These are phyloP conservation scores for Delphinapterus leucas DNA, from an alignment of 2,113 vertebrate genomes.

Conservation along the genomic window DNA sequence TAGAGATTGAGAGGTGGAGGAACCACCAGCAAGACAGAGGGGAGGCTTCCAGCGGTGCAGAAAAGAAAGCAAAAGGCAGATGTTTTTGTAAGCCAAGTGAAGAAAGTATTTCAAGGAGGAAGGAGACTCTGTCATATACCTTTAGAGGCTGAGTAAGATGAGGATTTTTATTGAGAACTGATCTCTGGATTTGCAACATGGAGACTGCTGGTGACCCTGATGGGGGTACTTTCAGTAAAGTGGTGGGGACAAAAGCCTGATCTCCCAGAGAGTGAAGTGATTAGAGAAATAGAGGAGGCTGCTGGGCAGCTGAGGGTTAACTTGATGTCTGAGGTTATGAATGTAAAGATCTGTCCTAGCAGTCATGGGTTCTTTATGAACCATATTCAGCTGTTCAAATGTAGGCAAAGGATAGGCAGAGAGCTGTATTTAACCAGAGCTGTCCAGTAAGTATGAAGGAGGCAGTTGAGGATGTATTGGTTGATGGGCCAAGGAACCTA, in stretches of 20 bases:
- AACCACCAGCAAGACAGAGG: background rate
- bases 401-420: background rate
- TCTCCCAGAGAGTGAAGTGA: background rate
- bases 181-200: background rate
- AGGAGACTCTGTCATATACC: background rate
- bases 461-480: background rate
- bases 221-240: background rate
- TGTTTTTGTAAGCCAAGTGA: background rate
- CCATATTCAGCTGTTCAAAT: background rate
- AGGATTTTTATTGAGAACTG: background rate
- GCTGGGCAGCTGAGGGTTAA: background rate
- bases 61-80: background rate
- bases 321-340: background rate
- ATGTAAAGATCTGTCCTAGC: background rate
- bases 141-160: background rate
- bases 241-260: background rate
- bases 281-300: background rate
- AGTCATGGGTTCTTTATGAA: background rate
- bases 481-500: background rate
- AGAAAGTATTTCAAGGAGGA: background rate
- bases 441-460: too few relatives aligned
- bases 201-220: background rate
- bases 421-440: background rate
- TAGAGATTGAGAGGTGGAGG: background rate
- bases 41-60: too few relatives aligned